Conservation (phyloP, 92 coral and sea anemone species). For the Hydrozoanthus gracilis region DNA sequence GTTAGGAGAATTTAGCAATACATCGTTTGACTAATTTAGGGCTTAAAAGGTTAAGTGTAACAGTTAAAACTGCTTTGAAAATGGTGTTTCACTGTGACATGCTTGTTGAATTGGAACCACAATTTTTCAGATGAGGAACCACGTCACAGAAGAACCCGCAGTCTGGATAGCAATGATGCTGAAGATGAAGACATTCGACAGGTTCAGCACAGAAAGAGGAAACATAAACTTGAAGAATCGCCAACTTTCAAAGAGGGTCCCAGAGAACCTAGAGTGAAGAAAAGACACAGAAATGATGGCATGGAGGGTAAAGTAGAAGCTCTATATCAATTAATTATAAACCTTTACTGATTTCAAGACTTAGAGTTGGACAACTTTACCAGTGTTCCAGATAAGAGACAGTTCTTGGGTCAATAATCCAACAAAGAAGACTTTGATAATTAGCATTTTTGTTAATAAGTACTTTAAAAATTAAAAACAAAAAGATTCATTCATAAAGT, state of each 20-base stretch:
- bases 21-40: too few relatives aligned
- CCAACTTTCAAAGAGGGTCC: constrained; percentile 37
- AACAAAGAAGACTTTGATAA: too few relatives aligned
- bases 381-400: not conserved
- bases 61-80: too few relatives aligned
- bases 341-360: not conserved
- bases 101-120: too few relatives aligned
- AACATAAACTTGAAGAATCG: constrained; percentile 66
- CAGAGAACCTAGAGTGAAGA: constrained; percentile 33
- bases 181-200: constrained; percentile 69
- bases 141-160: constrained; percentile 65
- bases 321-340: not conserved
- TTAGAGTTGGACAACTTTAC: not conserved
- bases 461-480: too few relatives aligned
- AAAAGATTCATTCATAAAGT: too few relatives aligned
- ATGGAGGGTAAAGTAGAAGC: constrained; percentile 8
- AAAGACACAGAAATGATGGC: constrained; percentile 37
- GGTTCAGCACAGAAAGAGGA: constrained; percentile 68
- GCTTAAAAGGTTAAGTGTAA: too few relatives aligned
- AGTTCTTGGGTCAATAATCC: too few relatives aligned
- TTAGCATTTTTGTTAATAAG: too few relatives aligned
- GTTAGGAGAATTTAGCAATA: too few relatives aligned
- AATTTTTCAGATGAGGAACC: constrained; percentile 66
- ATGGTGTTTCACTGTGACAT: too few relatives aligned
- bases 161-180: constrained; percentile 77